Evolutionary conservation across 2,797 vertebrate species (phyloP).

Genomic region (Hemitrygon akajei): DNA sequence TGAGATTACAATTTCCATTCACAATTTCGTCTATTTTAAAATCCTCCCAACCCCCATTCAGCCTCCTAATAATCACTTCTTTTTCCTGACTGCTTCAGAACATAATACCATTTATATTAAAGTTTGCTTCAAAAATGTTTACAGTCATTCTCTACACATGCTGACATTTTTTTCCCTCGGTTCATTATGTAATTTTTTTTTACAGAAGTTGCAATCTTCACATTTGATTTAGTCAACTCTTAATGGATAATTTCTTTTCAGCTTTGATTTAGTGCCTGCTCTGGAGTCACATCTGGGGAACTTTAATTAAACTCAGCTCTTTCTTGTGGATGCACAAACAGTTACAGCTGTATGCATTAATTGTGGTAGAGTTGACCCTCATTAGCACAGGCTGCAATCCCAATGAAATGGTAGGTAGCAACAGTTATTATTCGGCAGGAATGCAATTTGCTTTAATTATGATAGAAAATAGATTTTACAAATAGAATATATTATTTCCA

Average conservation of each 20-base stretch:
- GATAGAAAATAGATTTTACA: not conserved
- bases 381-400: slow-evolving; percentile 6
- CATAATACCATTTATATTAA: not conserved
- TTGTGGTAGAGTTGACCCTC: not conserved
- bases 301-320: slow-evolving; percentile 9
- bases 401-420: not conserved
- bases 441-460: not conserved
- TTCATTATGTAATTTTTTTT: not conserved
- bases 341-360: not conserved
- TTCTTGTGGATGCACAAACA: not conserved
- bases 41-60: not conserved
- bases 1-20: not conserved
- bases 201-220: not conserved
- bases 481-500: not conserved
- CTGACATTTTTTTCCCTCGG: not conserved
- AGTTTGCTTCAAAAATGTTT: not conserved
- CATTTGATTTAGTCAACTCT: not conserved
- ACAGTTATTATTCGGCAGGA: not conserved
- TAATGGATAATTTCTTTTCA: not conserved
- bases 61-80: too few species aligned
- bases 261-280: not conserved
- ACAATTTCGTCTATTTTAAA: not conserved
- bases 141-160: not conserved
- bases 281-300: slow-evolving; percentile 5
- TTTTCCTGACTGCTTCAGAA: not conserved